Evolutionary conservation across 1,140 invertebrate species (phyloP).

Genomic region (Scaptodrosophila lebanonensis): DNA sequence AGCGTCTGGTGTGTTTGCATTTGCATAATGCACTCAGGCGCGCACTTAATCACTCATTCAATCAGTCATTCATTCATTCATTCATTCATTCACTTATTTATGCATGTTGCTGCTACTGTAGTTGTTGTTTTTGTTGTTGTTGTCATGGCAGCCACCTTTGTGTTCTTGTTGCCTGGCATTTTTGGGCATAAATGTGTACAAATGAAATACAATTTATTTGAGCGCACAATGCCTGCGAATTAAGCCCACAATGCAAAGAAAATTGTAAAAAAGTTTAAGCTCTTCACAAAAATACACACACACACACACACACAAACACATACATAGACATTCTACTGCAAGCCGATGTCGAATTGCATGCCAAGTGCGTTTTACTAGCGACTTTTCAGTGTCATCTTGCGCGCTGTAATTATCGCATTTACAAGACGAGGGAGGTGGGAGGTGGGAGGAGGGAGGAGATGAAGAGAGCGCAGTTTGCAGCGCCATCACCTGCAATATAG

Average conservation of each 20-base stretch:
- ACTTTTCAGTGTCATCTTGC: no score
- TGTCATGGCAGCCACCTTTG: conserved; percentile 36
- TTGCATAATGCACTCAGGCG: conserved; percentile 42
- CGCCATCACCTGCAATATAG: background rate
- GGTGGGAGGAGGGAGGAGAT: no score
- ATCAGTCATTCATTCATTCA: conserved; percentile 18
- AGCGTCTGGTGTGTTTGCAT: no score
- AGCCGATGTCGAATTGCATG: no score
- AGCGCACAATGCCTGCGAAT: conserved; percentile 47
- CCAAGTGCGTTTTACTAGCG: conserved; percentile 6
- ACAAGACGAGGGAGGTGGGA: no score
- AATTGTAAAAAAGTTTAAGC: conserved; percentile 18
- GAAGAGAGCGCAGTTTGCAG: conserved; percentile 6
- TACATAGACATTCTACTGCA: no score
- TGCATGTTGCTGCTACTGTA: no score
- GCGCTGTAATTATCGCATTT: no score
- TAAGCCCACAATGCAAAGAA: conserved; percentile 22
- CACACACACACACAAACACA: no score
- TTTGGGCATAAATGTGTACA: conserved; percentile 20
- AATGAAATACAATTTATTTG: conserved; percentile 52
- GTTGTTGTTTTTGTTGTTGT: no score
- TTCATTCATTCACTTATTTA: conserved; percentile 20
- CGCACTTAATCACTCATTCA: conserved; percentile 36
- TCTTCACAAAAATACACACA: no score
- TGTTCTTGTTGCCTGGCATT: background rate